Conservation (phyloP, 1,140 invertebrate species). For the Diplogasteroides magnus region DNA sequence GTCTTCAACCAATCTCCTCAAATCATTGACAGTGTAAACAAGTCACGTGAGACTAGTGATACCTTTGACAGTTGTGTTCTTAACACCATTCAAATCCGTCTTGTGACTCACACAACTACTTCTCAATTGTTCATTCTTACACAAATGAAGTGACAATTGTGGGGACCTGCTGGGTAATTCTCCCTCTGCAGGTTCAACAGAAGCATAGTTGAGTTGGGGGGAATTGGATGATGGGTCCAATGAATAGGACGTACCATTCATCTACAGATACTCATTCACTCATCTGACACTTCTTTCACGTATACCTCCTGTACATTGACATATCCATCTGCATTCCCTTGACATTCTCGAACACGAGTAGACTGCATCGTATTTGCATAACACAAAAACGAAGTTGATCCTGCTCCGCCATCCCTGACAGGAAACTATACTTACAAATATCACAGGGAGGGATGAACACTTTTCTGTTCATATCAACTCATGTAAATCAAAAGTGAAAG, state of each 20-base stretch:
- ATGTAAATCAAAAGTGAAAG: too few species aligned
- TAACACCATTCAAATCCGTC: too few species aligned
- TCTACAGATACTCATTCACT: neutral
- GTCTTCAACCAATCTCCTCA: neutral
- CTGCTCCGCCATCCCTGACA: neutral
- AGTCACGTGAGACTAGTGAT: too few species aligned
- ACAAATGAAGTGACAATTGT: too few species aligned
- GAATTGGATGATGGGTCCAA: neutral
- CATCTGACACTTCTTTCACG: neutral
- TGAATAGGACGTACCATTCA: neutral
- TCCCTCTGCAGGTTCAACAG: neutral
- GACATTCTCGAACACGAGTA: too few species aligned
- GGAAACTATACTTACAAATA: neutral
- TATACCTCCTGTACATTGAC: neutral
- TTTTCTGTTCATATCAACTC: too few species aligned
- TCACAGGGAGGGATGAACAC: too few species aligned
- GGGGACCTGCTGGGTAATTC: neutral
- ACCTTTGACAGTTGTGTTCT: too few species aligned
- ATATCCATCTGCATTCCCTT: neutral
- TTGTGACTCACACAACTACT: neutral
- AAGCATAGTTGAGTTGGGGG: neutral
- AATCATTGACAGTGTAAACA: too few species aligned
- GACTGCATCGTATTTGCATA: neutral
- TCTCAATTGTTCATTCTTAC: neutral
- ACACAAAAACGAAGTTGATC: neutral